phyloP scores from a whole-genome alignment of 1,140 invertebrate species.

The Cataglyphis hispanica region DNA sequence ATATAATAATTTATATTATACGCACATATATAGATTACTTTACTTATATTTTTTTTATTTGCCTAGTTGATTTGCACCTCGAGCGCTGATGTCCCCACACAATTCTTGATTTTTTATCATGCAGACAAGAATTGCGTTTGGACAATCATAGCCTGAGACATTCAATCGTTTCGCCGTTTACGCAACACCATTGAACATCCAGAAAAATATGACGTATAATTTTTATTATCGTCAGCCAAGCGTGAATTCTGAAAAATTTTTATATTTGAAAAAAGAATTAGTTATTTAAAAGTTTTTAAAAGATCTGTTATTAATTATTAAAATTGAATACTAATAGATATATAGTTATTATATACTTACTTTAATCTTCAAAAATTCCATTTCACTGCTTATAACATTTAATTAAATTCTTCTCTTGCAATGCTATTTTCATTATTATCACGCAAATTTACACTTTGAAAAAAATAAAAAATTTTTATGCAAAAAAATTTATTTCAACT shows the following conservation, averaged over 20 bases:
- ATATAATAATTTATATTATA: neutral
- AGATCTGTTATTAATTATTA: neutral
- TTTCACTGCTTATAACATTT: neutral
- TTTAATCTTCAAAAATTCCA: neutral
- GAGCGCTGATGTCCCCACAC: slow-evolving; percentile 87
- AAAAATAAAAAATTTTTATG: too few species aligned
- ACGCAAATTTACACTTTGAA: neutral
- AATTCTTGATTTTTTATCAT: slow-evolving; percentile 85
- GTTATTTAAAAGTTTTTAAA: neutral
- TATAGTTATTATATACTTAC: slow-evolving; percentile 11
- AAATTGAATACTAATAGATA: neutral
- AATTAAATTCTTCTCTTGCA: neutral
- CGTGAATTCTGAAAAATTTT: slow-evolving; percentile 33
- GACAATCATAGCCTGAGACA: slow-evolving; percentile 87
- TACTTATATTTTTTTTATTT: neutral
- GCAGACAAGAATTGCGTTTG: slow-evolving; percentile 87
- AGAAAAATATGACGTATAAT: neutral
- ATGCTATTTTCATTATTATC: neutral
- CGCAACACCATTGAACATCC: neutral
- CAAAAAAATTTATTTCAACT: neutral
- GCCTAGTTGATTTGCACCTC: slow-evolving; percentile 80
- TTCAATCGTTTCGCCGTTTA: slow-evolving; percentile 40
- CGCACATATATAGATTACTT: neutral
- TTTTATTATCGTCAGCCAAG: neutral
- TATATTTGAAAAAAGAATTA: slow-evolving; percentile 1